Base-by-base conservation (phyloP, 2,797 vertebrate genomes). In the Microctenopoma steveboyesi region DNA sequence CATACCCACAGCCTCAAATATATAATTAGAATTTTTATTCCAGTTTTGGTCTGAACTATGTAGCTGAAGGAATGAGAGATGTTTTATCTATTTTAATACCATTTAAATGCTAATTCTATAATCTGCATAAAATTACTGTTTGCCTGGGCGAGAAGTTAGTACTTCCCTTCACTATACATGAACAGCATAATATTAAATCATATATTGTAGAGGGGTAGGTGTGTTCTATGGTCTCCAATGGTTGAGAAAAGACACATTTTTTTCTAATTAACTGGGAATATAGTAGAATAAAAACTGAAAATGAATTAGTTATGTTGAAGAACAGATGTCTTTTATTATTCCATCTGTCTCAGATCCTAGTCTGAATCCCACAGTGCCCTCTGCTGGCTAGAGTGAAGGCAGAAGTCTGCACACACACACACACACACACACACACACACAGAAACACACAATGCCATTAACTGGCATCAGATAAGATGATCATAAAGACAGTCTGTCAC, bases 91-190 rank as follows among this genome's bases (percentile, higher is more conserved):
- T 88, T 82, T 74, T 82, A 86, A 76, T 78, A 74, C 78, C 43
- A 87, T 90, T 88, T 90, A 89, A 91, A 92, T 92, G 87, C 64
- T 87, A 85, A 89, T 88, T 83, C 58, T 74, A 45, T 83, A 79
- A 86, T 91, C 81, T 85, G 67, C 79, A 84, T 85, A 70, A 68
- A 79, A 83, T 72, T 69, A 64, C 69, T 71, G 64, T 64, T 58
- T 58, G 30, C 52, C 14, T 47, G 33, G 39, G 54, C 46, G 58
- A 25, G 30, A 35, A 71, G 47, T 80, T 60, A 77, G 68, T 68
- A 46, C 56, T 25, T 75, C 53, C 46, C 16, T 62, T 72, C 25
- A 42, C 25, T 66, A 35, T 14, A 27, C 40, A 65, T 62, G 58
- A 59, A 51, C 5, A 3, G 25, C 68, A 28, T 79, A 48, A 70